Percentiles rank a stretch among this genome's conserved stretches.
phyloP scores from a whole-genome alignment of 2,797 vertebrate genomes.

The Amblyopsis hoosieri region DNA sequence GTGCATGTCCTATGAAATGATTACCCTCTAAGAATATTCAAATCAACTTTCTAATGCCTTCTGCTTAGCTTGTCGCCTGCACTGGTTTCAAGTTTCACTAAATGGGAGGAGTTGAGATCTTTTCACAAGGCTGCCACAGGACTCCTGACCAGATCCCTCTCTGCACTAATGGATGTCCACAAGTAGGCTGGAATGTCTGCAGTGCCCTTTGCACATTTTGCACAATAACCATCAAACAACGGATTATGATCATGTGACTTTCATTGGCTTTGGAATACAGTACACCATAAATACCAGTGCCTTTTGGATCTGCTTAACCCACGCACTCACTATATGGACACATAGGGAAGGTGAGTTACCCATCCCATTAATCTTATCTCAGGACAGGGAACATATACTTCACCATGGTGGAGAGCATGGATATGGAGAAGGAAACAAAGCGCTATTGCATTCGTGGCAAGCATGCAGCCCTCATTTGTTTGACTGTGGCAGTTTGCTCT shows the following conservation, averaged over 20 bases:
- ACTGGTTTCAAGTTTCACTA: too few relatives aligned
- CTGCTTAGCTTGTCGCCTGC: too few relatives aligned
- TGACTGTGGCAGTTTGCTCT: constrained; percentile 74
- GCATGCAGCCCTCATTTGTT: constrained; percentile 85
- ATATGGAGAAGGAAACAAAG: constrained; percentile 74
- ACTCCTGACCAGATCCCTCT: too few relatives aligned
- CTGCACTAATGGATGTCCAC: too few relatives aligned
- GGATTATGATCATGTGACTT: too few relatives aligned
- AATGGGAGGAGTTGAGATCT: too few relatives aligned
- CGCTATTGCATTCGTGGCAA: constrained; percentile 82
- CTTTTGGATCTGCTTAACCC: not conserved
- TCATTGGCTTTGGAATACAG: not conserved
- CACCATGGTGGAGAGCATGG: constrained; percentile 72
- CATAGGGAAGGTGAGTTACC: not conserved
- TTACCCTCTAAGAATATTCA: too few relatives aligned
- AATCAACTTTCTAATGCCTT: too few relatives aligned
- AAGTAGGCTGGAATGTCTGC: not conserved
- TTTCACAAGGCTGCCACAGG: too few relatives aligned
- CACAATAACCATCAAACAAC: not conserved
- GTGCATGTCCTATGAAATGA: too few relatives aligned
- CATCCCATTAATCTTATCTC: not conserved
- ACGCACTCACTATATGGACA: not conserved
- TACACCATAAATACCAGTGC: not conserved
- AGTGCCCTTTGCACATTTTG: constrained; percentile 9
- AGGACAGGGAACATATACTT: not conserved